phyloP scores from a whole-genome alignment of 2,888 invertebrate species.

The Apotomis betuletana region DNA sequence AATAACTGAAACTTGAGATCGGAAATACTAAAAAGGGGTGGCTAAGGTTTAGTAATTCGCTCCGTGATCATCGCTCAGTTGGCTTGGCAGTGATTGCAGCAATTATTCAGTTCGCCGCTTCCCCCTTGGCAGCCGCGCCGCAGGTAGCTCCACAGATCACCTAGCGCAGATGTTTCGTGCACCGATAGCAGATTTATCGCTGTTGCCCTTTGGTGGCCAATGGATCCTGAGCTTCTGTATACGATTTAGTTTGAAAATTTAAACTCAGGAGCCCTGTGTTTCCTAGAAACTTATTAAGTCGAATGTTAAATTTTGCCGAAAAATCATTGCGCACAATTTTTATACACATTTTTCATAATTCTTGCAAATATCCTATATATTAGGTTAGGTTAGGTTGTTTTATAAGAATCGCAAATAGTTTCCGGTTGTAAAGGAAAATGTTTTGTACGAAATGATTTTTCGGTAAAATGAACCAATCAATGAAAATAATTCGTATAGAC shows the following conservation, averaged over 20 bases:
- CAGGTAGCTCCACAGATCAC: conserved; percentile 37
- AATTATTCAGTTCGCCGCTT: conserved; percentile 75
- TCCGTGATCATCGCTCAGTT: conserved; percentile 63
- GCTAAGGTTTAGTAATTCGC: conserved; percentile 51
- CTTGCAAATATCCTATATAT: too few species aligned
- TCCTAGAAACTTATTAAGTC: too few species aligned
- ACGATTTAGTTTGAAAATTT: background rate
- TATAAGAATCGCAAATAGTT: too few species aligned
- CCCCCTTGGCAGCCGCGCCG: conserved; percentile 52
- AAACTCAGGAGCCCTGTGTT: too few species aligned
- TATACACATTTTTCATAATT: too few species aligned
- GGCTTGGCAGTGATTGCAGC: conserved; percentile 71
- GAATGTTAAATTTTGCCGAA: too few species aligned
- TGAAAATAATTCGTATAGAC: too few species aligned
- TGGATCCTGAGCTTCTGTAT: background rate
- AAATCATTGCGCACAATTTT: too few species aligned
- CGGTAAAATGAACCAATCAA: too few species aligned
- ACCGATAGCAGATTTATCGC: conserved; percentile 26
- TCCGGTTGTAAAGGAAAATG: too few species aligned
- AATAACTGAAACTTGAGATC: conserved; percentile 30
- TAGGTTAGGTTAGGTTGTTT: too few species aligned
- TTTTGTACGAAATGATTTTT: too few species aligned
- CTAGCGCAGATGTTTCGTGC: conserved; percentile 38
- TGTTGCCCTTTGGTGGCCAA: conserved; percentile 5
- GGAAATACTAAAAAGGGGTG: conserved; percentile 41